Evolutionary conservation across 1,140 invertebrate genomes (phyloP).

Genomic region (Coptotermes formosanus): DNA sequence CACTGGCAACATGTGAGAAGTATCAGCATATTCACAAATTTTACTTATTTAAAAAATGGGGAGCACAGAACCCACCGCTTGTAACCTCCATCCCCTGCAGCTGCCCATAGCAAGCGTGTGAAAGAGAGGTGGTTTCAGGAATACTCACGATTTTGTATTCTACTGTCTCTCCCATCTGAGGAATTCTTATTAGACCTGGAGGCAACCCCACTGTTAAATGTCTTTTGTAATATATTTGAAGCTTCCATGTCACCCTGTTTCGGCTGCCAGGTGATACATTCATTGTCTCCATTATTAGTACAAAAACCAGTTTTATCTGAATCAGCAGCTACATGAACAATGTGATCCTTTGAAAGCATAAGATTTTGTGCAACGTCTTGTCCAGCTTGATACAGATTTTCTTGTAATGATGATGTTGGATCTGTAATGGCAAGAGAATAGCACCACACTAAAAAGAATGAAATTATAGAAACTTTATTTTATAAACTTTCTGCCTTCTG

Average conservation of each 20-base stretch:
- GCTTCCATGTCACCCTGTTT: background rate
- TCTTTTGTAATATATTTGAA: background rate
- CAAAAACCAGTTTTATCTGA: background rate
- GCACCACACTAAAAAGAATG: no score
- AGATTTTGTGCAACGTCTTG: background rate
- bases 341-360: background rate
- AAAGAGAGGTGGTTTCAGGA: no score
- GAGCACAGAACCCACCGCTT: no score
- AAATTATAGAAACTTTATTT: no score
- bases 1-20: no score
- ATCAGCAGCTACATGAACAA: background rate
- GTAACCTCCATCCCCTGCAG: no score
- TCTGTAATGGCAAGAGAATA: background rate
- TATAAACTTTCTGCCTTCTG: no score
- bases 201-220: background rate
- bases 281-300: background rate
- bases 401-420: background rate
- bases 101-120: no score
- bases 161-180: background rate
- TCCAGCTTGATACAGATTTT: background rate
- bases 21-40: no score
- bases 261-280: background rate
- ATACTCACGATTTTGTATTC: conserved; percentile 7
- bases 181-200: background rate
- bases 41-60: no score